Evolutionary conservation across 2,888 invertebrate species (phyloP).

Genomic region (Xylocampa areola): DNA sequence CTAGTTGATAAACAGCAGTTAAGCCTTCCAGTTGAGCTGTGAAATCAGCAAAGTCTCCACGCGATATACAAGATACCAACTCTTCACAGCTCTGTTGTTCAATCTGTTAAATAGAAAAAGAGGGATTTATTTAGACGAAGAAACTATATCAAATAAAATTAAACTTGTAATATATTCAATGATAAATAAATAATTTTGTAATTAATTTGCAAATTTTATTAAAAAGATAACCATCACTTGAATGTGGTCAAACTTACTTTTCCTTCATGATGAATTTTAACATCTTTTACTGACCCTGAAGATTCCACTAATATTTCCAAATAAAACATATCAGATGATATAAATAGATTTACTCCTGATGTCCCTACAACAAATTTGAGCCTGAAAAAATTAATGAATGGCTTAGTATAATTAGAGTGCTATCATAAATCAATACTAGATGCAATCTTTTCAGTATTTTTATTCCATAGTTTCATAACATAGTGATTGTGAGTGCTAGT

Average conservation of each 20-base stretch:
- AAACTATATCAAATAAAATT: too few species aligned
- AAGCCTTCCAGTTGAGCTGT: conserved; percentile 97
- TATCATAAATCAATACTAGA: too few species aligned
- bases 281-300: conserved; percentile 96
- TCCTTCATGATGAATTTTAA: conserved; percentile 96
- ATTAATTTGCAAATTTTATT: neutral
- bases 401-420: neutral
- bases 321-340: conserved; percentile 99
- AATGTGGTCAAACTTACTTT: conserved; percentile 85
- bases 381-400: conserved; percentile 78
- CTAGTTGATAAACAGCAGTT: conserved; percentile 97
- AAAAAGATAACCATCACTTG: conserved; percentile 7
- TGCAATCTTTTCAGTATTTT: neutral
- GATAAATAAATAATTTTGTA: neutral
- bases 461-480: too few species aligned
- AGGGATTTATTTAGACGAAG: conserved; percentile 4
- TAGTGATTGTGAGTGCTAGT: too few species aligned
- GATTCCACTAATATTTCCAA: conserved; percentile 96
- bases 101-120: conserved; percentile 70
- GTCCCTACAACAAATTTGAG: conserved; percentile 96
- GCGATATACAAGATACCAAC: conserved; percentile 94
- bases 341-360: conserved; percentile 95
- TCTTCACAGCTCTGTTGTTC: conserved; percentile 96
- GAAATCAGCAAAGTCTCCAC: conserved; percentile 97
- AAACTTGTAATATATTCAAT: too few species aligned